Conservation (phyloP, 2,113 vertebrate genomes). For the Neoarius graeffei region DNA sequence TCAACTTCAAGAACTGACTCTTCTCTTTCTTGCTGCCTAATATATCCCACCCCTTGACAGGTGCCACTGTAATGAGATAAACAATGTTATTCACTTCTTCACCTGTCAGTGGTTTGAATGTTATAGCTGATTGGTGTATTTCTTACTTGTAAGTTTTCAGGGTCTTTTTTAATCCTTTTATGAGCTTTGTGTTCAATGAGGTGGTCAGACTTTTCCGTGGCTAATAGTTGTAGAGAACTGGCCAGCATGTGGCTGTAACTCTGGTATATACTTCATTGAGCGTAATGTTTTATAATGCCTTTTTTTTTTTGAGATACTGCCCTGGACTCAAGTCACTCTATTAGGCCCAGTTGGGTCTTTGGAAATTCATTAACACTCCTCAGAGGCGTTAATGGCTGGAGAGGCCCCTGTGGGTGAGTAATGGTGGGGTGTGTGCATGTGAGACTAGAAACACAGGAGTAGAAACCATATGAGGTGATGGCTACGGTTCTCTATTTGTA, state of each 20-base stretch:
- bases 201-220: neutral
- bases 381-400: neutral
- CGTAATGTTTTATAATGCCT: neutral
- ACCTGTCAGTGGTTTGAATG: too few relatives aligned
- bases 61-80: too few relatives aligned
- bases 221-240: neutral
- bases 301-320: neutral
- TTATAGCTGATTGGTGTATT: neutral
- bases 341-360: slow-evolving; percentile 25
- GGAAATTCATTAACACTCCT: slow-evolving; percentile 35
- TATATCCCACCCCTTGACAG: too few relatives aligned
- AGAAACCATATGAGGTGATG: neutral
- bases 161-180: neutral
- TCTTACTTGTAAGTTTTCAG: neutral
- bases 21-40: too few relatives aligned
- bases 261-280: neutral
- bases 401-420: neutral
- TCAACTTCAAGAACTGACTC: too few relatives aligned
- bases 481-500: neutral
- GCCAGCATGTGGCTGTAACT: neutral
- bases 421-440: neutral
- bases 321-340: slow-evolving; percentile 4
- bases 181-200: neutral
- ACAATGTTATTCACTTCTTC: too few relatives aligned
- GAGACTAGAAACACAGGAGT: neutral